Conservation (phyloP, 2,797 vertebrate species). For the Chelon auratus region DNA sequence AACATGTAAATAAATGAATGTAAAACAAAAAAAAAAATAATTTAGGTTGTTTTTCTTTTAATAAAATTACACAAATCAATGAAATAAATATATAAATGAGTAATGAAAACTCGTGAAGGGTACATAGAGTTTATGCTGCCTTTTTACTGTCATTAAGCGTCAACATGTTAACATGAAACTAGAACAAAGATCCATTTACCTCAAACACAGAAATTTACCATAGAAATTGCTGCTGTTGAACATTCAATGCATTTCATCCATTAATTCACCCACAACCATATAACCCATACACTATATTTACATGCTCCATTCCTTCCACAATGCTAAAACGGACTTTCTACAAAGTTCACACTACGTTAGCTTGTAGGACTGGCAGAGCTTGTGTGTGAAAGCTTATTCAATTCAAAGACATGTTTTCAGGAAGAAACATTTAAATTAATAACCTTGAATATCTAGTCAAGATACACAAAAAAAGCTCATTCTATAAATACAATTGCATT, state of each 20-base stretch:
- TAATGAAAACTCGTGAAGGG: slow-evolving; percentile 75
- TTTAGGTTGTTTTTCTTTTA: slow-evolving; percentile 86
- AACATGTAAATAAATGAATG: slow-evolving; percentile 83
- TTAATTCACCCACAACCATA: slow-evolving; percentile 50
- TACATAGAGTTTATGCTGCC: slow-evolving; percentile 70
- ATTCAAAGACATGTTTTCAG: slow-evolving; percentile 32
- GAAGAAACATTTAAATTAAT: slow-evolving; percentile 16
- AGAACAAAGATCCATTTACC: slow-evolving; percentile 52
- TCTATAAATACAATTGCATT: slow-evolving; percentile 58
- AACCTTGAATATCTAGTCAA: slow-evolving; percentile 58
- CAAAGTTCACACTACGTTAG: slow-evolving; percentile 73
- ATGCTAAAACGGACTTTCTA: slow-evolving; percentile 55
- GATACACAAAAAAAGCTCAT: slow-evolving; percentile 38
- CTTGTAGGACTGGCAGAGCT: slow-evolving; percentile 77
- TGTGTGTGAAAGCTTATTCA: slow-evolving; percentile 57
- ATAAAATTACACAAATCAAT: slow-evolving; percentile 88
- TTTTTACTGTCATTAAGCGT: slow-evolving; percentile 59
- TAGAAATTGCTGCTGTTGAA: slow-evolving; percentile 61
- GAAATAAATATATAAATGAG: slow-evolving; percentile 90
- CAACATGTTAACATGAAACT: slow-evolving; percentile 46
- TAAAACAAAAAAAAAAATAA: slow-evolving; percentile 93
- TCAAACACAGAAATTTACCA: slow-evolving; percentile 56
- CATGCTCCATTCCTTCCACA: slow-evolving; percentile 39
- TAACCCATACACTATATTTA: slow-evolving; percentile 20
- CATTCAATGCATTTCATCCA: slow-evolving; percentile 44